A percentile compares a stretch with the other conserved stretches of the same genome.
phyloP scores from a whole-genome alignment of 1,140 invertebrate genomes.

The Teleopsis dalmanni region DNA sequence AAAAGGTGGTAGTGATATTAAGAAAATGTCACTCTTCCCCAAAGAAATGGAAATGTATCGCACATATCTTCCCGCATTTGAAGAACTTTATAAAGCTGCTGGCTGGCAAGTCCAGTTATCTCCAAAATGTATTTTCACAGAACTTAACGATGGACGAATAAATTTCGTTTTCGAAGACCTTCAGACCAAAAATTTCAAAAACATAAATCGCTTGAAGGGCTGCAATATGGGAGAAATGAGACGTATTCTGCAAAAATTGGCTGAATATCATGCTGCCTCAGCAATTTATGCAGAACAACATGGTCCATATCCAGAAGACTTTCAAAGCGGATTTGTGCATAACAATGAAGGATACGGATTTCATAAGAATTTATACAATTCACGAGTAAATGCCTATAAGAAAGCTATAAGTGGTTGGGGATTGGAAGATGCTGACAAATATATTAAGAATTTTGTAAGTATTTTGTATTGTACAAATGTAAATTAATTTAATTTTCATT shows the following conservation, averaged over 20 bases:
- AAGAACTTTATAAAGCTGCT: constrained; percentile 24
- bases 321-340: constrained; percentile 24
- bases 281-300: constrained; percentile 24
- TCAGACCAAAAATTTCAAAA: constrained; percentile 13
- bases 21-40: constrained; percentile 19
- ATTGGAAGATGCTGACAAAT: constrained; percentile 23
- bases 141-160: constrained; percentile 18
- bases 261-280: constrained; percentile 50
- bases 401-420: constrained; percentile 27
- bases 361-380: constrained; percentile 8
- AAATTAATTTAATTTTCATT: no score
- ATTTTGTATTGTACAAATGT: no score
- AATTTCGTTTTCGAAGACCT: constrained; percentile 32
- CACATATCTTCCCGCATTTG: constrained; percentile 27
- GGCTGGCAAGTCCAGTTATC: constrained; percentile 21
- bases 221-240: constrained; percentile 49
- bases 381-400: constrained; percentile 13
- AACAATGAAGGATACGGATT: constrained; percentile 6
- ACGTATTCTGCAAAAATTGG: constrained; percentile 47
- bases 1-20: constrained; percentile 20
- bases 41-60: constrained; percentile 26
- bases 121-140: constrained; percentile 25
- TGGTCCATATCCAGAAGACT: constrained; percentile 24
- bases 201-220: constrained; percentile 46
- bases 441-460: constrained; percentile 27